Evolutionary conservation across 2,113 vertebrate genomes (phyloP).

Genomic region (Caloenas nicobarica): DNA sequence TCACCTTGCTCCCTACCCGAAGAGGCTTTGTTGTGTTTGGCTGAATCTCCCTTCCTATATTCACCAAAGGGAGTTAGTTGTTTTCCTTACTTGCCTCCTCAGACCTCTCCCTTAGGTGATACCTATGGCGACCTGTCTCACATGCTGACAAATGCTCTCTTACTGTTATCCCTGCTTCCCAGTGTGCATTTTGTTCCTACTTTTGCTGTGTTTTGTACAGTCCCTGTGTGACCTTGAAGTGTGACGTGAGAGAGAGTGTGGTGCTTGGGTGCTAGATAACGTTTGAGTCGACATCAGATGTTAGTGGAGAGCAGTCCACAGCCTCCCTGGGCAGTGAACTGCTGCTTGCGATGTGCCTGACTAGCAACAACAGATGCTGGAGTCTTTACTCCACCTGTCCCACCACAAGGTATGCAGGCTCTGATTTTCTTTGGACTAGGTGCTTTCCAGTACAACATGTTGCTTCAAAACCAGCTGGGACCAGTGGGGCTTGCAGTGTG

Average conservation of each 20-base stretch:
- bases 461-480: not conserved
- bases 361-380: not conserved
- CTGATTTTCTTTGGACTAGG: not conserved
- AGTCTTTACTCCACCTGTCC: not conserved
- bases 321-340: not conserved
- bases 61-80: not conserved
- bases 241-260: not conserved
- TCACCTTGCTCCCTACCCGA: not conserved
- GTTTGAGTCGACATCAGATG: not conserved
- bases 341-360: not conserved
- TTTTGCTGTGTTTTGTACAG: not conserved
- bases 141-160: not conserved
- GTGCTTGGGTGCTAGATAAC: not conserved
- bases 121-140: not conserved
- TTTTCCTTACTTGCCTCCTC: not conserved
- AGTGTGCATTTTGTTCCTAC: not conserved
- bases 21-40: not conserved
- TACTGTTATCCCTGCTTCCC: not conserved
- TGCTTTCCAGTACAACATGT: fast-evolving
- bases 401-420: not conserved
- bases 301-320: not conserved
- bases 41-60: not conserved
- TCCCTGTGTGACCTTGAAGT: not conserved
- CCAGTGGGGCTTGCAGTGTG: not conserved
- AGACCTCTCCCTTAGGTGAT: not conserved